phyloP scores from a whole-genome alignment of 2,113 vertebrate genomes.

The Poicephalus gulielmi region DNA sequence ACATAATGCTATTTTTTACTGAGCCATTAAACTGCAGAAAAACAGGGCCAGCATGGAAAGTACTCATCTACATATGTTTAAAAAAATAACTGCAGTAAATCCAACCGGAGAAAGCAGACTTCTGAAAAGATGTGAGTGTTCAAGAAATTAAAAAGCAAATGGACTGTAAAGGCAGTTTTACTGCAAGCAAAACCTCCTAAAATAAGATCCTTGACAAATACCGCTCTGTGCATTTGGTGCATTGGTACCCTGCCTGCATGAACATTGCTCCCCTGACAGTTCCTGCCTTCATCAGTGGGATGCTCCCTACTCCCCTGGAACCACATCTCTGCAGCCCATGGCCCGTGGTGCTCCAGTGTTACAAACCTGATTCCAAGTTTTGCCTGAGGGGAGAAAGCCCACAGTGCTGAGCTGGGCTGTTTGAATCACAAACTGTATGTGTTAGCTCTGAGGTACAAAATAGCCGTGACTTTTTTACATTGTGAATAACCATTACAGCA shows the following conservation, averaged over 20 bases:
- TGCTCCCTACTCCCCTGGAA: not conserved
- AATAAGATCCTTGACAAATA: not conserved
- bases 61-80: conserved; percentile 49
- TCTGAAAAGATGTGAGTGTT: not conserved
- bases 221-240: not conserved
- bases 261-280: not conserved
- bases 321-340: not conserved
- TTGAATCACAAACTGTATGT: not conserved
- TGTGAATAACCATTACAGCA: not conserved
- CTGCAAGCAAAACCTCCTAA: conserved; percentile 7
- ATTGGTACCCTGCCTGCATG: not conserved
- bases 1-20: conserved; percentile 62
- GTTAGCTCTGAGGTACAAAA: not conserved
- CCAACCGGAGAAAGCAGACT: not conserved
- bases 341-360: not conserved
- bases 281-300: not conserved
- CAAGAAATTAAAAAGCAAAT: conserved; percentile 50
- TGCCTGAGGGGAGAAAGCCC: not conserved
- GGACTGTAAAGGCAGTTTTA: conserved; percentile 8
- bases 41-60: conserved; percentile 31
- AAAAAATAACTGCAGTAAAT: conserved; percentile 44
- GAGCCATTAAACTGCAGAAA: conserved; percentile 57
- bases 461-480: not conserved
- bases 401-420: not conserved
- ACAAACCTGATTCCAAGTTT: not conserved